Evolutionary conservation across 2,888 invertebrate genomes (phyloP).

Genomic region (Fragum sueziense): DNA sequence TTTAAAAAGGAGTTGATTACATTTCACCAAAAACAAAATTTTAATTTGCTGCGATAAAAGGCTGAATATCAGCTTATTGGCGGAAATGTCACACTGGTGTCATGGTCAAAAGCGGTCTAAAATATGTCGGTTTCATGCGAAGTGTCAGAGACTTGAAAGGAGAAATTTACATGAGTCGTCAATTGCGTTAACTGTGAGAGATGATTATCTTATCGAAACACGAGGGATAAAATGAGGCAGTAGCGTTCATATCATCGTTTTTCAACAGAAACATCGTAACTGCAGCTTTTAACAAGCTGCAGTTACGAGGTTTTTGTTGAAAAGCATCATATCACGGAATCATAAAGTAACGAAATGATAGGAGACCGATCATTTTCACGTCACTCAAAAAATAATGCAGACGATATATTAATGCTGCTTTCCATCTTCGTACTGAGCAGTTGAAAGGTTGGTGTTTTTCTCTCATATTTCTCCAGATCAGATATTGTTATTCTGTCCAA

Average conservation of each 20-base stretch:
- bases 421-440: neutral
- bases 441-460: neutral
- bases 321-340: slow-evolving; percentile 30
- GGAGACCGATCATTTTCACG: slow-evolving; percentile 1
- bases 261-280: too few relatives aligned
- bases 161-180: slow-evolving; percentile 52
- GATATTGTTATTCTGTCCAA: too few relatives aligned
- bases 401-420: slow-evolving; percentile 3
- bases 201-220: slow-evolving; percentile 39
- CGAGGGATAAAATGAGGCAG: slow-evolving; percentile 39
- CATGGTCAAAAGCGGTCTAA: neutral
- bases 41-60: too few relatives aligned
- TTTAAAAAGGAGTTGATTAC: too few relatives aligned
- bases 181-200: slow-evolving; percentile 42
- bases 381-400: slow-evolving; percentile 15
- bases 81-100: neutral
- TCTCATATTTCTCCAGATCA: too few relatives aligned
- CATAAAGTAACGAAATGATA: slow-evolving; percentile 22
- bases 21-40: too few relatives aligned
- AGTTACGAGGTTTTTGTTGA: too few relatives aligned
- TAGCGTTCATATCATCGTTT: slow-evolving; percentile 17
- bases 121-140: neutral
- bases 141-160: slow-evolving; percentile 36
- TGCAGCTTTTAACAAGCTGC: too few relatives aligned
- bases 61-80: too few relatives aligned